Conservation (phyloP, 2,888 invertebrate genomes). For the Sphecodes monilicornis region DNA sequence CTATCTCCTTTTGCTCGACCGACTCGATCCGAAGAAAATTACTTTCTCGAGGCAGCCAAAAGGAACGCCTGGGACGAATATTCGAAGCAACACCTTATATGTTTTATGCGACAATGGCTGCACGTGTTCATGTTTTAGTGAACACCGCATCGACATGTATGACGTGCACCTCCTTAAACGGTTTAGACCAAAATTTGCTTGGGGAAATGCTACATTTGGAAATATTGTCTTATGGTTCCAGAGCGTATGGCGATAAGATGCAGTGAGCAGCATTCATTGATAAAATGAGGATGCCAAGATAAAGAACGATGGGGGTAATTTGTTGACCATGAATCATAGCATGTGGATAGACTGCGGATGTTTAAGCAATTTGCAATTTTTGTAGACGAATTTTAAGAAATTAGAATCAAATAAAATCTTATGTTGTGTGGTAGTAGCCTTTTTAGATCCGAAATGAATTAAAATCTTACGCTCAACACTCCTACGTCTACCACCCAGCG, state of each 20-base stretch:
- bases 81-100: constrained; percentile 34
- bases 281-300: not conserved
- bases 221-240: not conserved
- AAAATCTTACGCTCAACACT: too few species aligned
- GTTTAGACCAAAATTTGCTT: not conserved
- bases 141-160: not conserved
- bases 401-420: too few species aligned
- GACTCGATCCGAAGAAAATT: constrained; percentile 61
- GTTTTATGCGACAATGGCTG: constrained; percentile 33
- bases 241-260: not conserved
- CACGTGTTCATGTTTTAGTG: not conserved
- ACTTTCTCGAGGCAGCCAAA: constrained; percentile 60
- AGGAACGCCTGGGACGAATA: constrained; percentile 47
- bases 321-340: too few species aligned
- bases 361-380: too few species aligned
- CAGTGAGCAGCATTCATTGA: not conserved
- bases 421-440: too few species aligned
- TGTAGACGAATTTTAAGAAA: too few species aligned
- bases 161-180: not conserved
- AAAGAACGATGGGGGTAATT: not conserved
- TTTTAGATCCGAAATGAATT: too few species aligned
- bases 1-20: constrained; percentile 37
- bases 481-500: too few species aligned
- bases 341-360: too few species aligned
- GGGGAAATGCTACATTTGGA: not conserved